Base-by-base conservation (phyloP, 1,140 invertebrate species). In the Anoplophora glabripennis region DNA sequence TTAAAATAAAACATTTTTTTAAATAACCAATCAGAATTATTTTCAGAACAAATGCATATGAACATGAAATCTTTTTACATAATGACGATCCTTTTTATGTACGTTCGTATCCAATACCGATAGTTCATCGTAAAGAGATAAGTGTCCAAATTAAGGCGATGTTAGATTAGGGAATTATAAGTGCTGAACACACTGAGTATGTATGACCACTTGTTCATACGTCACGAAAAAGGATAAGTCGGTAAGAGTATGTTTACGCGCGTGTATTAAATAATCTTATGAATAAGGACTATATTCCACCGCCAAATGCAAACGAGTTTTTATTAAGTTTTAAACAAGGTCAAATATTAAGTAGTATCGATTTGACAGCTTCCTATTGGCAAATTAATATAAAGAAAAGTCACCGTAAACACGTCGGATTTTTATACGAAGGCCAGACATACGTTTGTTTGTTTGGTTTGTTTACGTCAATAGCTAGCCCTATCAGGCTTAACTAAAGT, bases 201-300 rank as follows among this genome's bases (percentile, higher is more conserved):
- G 14, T 49, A 15, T 49, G 15, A 33, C 47, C 46, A 11, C 33
- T 49, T 10, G 46, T 49, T 8, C 14, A 12, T 11, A n/a, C n/a
- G 46, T 49, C 10, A 49, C 46, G 11, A 49, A 34, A 49, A 49
- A 49, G 33, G 46, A 49, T 49, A 21, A 21, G 9, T 15, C 12
- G 12, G 9, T 49, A 28, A n/a, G 46, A 21, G 34, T 49, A 28
- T 49, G 46, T 49, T 21, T 49, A 49, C 18, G 46, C 46, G 10
- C 18, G 46, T 9, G 9, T 8, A 12, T 21, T 49, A 9, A 49
- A 49, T 35, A 33, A 7, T 21, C 12, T 10, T 8, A 28, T n/a
- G n/a, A n/a, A n/a, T n/a, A n/a, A n/a, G n/a, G n/a, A n/a, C n/a
- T n/a, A n/a, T n/a, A n/a, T n/a, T 49, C 18, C 12, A 3, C 21